Evolutionary conservation across 2,113 vertebrate species (phyloP).

Genomic region (Cyrtonyx montezumae): DNA sequence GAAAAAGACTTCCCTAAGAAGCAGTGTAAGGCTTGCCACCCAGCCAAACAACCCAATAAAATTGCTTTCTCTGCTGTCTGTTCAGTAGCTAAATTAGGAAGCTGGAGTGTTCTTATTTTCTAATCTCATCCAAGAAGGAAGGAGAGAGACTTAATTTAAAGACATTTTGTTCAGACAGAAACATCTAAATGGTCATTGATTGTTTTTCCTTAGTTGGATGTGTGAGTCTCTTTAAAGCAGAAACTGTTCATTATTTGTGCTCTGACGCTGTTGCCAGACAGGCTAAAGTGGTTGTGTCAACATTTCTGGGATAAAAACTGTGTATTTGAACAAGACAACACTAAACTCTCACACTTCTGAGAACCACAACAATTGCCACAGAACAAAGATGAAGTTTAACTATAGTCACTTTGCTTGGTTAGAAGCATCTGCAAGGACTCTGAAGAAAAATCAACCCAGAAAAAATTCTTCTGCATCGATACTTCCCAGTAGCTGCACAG

Average conservation of each 20-base stretch:
- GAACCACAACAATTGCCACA: neutral
- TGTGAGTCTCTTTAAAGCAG: neutral
- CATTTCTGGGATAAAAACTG: neutral
- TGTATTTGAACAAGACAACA: neutral
- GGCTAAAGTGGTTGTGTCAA: neutral
- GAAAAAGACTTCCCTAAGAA: neutral
- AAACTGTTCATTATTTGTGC: conserved; percentile 8
- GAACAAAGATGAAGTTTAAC: neutral
- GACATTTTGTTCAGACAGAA: conserved; percentile 62
- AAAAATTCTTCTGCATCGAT: neutral
- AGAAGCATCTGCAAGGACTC: neutral
- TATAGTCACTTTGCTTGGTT: neutral
- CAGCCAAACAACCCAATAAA: neutral
- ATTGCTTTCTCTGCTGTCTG: neutral
- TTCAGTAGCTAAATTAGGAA: conserved; percentile 38
- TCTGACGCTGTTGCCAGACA: neutral
- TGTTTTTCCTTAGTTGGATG: neutral
- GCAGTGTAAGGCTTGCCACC: neutral
- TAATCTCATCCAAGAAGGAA: neutral
- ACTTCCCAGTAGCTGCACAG: neutral
- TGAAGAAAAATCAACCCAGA: neutral
- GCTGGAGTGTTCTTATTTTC: conserved; percentile 16
- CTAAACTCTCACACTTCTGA: neutral
- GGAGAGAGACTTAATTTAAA: conserved; percentile 57
- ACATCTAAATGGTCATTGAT: conserved; percentile 55